Conservation (phyloP, 2,888 invertebrate species). For the Pseudeuparius sepicola region DNA sequence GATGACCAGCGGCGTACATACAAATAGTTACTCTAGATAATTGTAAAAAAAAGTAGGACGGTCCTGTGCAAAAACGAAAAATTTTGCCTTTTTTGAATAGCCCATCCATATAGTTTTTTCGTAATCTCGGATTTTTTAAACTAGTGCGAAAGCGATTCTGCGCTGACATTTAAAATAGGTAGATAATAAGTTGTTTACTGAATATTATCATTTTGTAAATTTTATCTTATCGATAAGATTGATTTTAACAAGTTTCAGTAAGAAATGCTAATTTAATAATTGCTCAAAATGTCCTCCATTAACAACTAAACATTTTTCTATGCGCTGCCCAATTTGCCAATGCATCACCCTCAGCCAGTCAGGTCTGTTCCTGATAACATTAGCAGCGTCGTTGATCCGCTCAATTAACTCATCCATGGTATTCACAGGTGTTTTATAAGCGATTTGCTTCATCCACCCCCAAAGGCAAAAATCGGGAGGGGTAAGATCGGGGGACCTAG, state of each 20-base stretch:
- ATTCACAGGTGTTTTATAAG: conserved; percentile 3
- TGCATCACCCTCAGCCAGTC: conserved; percentile 1
- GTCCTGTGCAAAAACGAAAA: no score
- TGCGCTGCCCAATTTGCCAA: conserved; percentile 2
- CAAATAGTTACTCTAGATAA: no score
- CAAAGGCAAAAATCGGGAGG: background rate
- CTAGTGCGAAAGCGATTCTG: no score
- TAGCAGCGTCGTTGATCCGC: conserved; percentile 2
- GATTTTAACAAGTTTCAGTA: conserved; percentile 1
- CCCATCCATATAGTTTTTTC: no score
- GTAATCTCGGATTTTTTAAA: no score
- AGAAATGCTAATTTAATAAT: conserved; percentile 3
- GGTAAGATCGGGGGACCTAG: background rate
- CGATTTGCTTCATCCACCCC: conserved; percentile 2
- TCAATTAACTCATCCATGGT: background rate
- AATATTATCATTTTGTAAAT: conserved; percentile 3
- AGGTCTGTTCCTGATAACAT: conserved; percentile 2
- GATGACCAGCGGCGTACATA: no score
- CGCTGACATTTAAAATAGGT: no score
- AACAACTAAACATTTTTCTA: conserved; percentile 2
- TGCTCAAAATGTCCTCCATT: conserved; percentile 1
- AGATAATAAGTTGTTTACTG: no score
- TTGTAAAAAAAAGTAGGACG: no score
- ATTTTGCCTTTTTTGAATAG: no score
- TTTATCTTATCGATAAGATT: conserved; percentile 1